Conservation (phyloP, 2,888 invertebrate genomes). For the Rhabditoides inermis region DNA sequence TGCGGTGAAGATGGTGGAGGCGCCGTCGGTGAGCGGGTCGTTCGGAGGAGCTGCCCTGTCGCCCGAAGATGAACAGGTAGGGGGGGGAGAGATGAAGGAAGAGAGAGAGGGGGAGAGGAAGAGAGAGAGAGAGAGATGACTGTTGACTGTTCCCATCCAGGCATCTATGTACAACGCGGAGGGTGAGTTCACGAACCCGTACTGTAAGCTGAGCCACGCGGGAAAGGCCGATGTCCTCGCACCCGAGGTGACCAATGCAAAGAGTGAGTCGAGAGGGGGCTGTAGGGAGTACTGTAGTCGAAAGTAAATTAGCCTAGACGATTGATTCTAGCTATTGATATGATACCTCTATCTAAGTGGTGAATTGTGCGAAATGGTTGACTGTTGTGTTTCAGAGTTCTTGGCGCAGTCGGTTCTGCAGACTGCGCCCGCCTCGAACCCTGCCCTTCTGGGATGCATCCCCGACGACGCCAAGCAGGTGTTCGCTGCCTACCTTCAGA, state of each 20-base stretch:
- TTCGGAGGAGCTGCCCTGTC: conserved; percentile 14
- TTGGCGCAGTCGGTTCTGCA: too few species aligned
- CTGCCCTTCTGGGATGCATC: too few species aligned
- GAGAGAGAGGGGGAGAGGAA: not conserved
- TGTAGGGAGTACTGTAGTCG: too few species aligned
- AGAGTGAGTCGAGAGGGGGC: conserved; percentile 24
- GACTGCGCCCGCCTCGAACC: too few species aligned
- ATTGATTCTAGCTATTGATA: too few species aligned
- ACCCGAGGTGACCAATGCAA: conserved; percentile 26
- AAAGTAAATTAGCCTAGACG: too few species aligned
- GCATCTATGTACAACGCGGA: conserved; percentile 38
- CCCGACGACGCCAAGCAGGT: too few species aligned
- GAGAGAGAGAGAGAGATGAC: not conserved
- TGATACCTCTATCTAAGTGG: too few species aligned
- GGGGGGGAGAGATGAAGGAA: not conserved
- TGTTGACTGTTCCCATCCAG: conserved; percentile 2
- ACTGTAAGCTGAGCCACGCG: conserved; percentile 40
- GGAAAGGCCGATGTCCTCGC: conserved; percentile 21
- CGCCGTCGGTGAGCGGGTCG: conserved; percentile 15
- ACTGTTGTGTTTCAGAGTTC: too few species aligned
- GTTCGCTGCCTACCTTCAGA: too few species aligned
- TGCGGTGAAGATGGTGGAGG: conserved; percentile 22
- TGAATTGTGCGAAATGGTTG: too few species aligned
- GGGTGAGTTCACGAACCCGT: conserved; percentile 42
- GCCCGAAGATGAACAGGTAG: conserved; percentile 28